Percentiles rank a stretch among this genome's conserved stretches.
Conservation (phyloP, 2,797 vertebrate species). For the Glossophaga mutica region DNA sequence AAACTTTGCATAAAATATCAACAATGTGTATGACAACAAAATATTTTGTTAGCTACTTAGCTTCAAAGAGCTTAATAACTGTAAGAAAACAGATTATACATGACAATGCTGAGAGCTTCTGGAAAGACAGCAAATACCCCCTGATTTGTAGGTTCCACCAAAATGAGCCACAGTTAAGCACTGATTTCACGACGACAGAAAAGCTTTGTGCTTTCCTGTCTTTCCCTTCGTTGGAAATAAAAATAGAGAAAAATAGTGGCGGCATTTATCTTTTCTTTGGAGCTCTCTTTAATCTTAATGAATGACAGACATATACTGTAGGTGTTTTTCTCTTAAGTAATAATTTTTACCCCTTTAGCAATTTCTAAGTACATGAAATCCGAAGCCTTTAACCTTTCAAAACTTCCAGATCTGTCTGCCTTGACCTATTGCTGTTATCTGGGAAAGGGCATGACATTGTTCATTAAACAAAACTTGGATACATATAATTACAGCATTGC, state of each 20-base stretch:
- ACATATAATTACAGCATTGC: not conserved
- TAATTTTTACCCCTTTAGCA: conserved; percentile 12
- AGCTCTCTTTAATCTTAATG: not conserved
- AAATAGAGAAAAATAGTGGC: not conserved
- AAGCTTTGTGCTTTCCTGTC: not conserved
- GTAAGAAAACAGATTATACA: not conserved
- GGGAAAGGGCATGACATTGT: not conserved
- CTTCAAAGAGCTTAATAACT: not conserved
- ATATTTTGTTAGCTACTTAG: not conserved
- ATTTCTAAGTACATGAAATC: not conserved
- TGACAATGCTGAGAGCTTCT: not conserved
- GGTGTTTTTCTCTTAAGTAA: not conserved
- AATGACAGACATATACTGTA: not conserved
- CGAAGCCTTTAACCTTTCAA: not conserved
- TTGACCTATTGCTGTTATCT: not conserved
- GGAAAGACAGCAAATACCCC: not conserved
- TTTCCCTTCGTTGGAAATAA: not conserved
- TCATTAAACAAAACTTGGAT: not conserved
- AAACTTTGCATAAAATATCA: not conserved
- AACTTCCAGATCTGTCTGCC: conserved; percentile 42
- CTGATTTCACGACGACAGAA: not conserved
- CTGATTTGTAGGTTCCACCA: not conserved
- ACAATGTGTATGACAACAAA: not conserved
- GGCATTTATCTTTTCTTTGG: not conserved
- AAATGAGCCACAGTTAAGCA: not conserved